Percentiles rank a stretch among this genome's conserved stretches.
These are phyloP conservation scores for Acinonyx jubatus DNA, from an alignment of 2,113 vertebrate species.

Conservation along the genomic window DNA sequence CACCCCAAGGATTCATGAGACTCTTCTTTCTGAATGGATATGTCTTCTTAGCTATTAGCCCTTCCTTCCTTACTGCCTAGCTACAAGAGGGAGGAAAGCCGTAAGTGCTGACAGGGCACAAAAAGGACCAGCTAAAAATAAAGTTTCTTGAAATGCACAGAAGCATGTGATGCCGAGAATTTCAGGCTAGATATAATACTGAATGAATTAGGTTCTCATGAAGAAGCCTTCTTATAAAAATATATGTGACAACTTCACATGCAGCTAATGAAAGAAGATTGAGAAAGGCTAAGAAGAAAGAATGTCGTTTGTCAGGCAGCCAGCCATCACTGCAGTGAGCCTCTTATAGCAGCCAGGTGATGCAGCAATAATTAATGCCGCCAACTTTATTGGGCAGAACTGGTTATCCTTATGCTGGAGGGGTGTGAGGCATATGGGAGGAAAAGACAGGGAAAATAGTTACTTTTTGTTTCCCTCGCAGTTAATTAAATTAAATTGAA, in stretches of 20 bases:
- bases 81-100: constrained; percentile 50
- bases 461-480: constrained; percentile 69
- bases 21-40: background rate
- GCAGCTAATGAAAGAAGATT: constrained; percentile 80
- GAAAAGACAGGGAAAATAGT: constrained; percentile 70
- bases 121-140: constrained; percentile 72
- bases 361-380: constrained; percentile 73
- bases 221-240: constrained; percentile 63
- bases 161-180: constrained; percentile 53
- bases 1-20: background rate
- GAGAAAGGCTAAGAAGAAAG: constrained; percentile 75
- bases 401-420: constrained; percentile 63
- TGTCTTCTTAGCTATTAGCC: constrained; percentile 31
- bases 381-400: constrained; percentile 65
- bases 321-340: constrained; percentile 51
- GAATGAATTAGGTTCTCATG: constrained; percentile 74
- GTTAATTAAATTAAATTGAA: constrained; percentile 76
- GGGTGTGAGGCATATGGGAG: constrained; percentile 41
- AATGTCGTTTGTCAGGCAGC: constrained; percentile 76
- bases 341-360: constrained; percentile 59
- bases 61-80: constrained; percentile 21
- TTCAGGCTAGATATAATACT: constrained; percentile 75
- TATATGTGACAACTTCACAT: constrained; percentile 81
- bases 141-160: constrained; percentile 75
- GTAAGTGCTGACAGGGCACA: constrained; percentile 67